Base-by-base conservation (phyloP, 2,797 vertebrate genomes). In the Scleropages formosus region DNA sequence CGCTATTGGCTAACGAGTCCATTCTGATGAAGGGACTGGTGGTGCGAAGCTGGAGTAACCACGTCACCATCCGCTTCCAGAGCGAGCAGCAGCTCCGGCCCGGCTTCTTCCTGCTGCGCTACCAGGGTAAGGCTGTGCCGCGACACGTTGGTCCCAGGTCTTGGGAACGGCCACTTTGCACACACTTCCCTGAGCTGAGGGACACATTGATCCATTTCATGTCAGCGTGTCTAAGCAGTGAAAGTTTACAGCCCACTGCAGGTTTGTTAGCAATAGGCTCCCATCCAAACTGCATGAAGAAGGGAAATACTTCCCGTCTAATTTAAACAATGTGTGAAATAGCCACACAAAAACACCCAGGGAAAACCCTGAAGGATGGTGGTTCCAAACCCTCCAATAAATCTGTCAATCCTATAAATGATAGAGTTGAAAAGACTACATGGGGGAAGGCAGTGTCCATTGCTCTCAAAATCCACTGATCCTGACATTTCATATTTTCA, bases 31-130 rank as follows among this genome's bases (percentile, higher is more conserved):
- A 90, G 27, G 97, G 96, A 39, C 94, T 98, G 65, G 91, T 98
- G 61, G 90, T 99, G 60, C 95, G 94, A 64, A 97, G 98, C 87
- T 95, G 94, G 16, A 97, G 94, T 85, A 98, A 98, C 88, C 93
- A 96, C 89, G 95, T 97, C 67, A 91, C 94, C 74, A 88, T 99
- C 66, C 93, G 84, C 72, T 96, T 97, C 82, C 94, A 90, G 75
- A 94, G 95, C 73, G 87, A 92, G 20, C 82, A 60, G 18, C 53
- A 78, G 9, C 86, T 91, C 11, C 91, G 84, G 46, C 88, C 93
- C 0, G 94, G 95, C 13, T 93, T 90, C 66, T 91, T 98, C 78
- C 89, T 87, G 77, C 93, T 99, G 83, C 92, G 78, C 79, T 99
- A 97, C 84, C 94, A 96, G 95, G 98, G 98, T 99, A 90, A 75